Conservation (phyloP, 2,888 invertebrate genomes). For the Scaptomyza flava region DNA sequence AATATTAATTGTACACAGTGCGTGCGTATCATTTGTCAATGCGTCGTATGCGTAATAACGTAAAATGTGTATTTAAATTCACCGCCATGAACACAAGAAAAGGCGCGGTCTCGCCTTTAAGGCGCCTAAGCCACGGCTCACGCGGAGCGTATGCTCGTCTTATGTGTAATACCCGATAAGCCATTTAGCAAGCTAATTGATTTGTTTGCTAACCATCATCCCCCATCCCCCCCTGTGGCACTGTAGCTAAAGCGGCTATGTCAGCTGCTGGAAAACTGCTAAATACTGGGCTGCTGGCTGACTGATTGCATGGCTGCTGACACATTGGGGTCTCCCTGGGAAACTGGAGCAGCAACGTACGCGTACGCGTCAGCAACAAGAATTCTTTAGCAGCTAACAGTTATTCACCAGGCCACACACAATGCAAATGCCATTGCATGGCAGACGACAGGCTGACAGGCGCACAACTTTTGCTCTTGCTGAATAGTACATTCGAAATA, state of each 20-base stretch:
- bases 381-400: constrained; percentile 14
- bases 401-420: constrained; percentile 27
- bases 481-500: constrained; percentile 42
- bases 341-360: constrained; percentile 40
- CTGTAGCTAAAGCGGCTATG: constrained; percentile 6
- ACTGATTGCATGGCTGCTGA: constrained; percentile 61
- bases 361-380: constrained; percentile 16
- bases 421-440: constrained; percentile 38
- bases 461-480: constrained; percentile 37
- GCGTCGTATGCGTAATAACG: constrained; percentile 21
- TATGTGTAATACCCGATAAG: constrained; percentile 41
- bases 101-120: constrained; percentile 10
- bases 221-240: constrained; percentile 1
- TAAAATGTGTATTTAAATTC: constrained; percentile 33
- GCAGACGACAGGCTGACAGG: constrained; percentile 51
- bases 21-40: constrained; percentile 45
- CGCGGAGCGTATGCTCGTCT: constrained; percentile 16
- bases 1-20: constrained; percentile 15
- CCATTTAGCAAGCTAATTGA: constrained; percentile 60
- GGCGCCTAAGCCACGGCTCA: constrained; percentile 15
- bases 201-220: constrained; percentile 40
- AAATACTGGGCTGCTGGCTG: constrained; percentile 23
- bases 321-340: constrained; percentile 56
- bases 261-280: constrained; percentile 5
- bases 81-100: neutral